A percentile compares a stretch with the other conserved stretches of the same genome.
Conservation (phyloP, 2,888 invertebrate genomes). For the Caradrina kadenii region DNA sequence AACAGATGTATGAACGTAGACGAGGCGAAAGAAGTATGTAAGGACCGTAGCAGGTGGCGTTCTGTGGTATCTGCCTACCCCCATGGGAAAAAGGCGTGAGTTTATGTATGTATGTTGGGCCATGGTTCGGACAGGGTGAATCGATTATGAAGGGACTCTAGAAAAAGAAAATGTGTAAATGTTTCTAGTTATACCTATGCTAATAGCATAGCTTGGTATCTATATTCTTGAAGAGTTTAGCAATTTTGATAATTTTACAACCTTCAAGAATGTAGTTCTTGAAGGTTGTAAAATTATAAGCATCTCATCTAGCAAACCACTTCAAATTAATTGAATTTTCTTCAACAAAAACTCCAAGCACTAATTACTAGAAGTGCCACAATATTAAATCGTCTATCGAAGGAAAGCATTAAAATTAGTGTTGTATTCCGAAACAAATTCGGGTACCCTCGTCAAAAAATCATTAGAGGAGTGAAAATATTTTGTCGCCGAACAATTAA, state of each 20-base stretch:
- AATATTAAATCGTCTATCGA: conserved; percentile 40
- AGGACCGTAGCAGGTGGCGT: too few relatives aligned
- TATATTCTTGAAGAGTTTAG: neutral
- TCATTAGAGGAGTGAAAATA: conserved; percentile 82
- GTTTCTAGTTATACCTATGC: neutral
- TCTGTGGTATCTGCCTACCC: too few relatives aligned
- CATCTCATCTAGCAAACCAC: conserved; percentile 19
- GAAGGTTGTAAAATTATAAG: too few relatives aligned
- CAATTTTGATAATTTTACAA: neutral
- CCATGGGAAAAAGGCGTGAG: too few relatives aligned
- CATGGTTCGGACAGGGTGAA: too few relatives aligned
- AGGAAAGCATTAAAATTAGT: conserved; percentile 69
- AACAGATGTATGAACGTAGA: too few relatives aligned
- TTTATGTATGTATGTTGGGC: too few relatives aligned
- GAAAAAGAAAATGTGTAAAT: too few relatives aligned
- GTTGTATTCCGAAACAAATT: conserved; percentile 71
- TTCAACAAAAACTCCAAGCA: conserved; percentile 19
- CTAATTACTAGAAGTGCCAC: conserved; percentile 36
- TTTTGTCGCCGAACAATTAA: conserved; percentile 80
- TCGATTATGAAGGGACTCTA: too few relatives aligned
- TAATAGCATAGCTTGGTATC: neutral
- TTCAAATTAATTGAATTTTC: conserved; percentile 40
- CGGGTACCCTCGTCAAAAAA: conserved; percentile 85
- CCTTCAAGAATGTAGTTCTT: conserved; percentile 1
- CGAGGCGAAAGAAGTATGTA: too few relatives aligned